phyloP scores from a whole-genome alignment of 2,113 vertebrate genomes.

The western clawed frog (Xenopus tropicalis) region DNA sequence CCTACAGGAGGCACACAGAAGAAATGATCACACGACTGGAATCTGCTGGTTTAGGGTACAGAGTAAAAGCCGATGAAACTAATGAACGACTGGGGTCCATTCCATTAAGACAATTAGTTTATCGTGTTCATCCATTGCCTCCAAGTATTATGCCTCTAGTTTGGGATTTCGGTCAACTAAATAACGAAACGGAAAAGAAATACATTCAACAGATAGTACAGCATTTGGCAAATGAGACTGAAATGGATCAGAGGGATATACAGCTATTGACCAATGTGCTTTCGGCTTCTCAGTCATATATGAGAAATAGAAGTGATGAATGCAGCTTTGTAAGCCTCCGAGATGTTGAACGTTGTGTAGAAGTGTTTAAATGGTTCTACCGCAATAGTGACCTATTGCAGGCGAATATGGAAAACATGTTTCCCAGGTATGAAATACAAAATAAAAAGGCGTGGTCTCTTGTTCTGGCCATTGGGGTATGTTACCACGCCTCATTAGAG shows the following conservation, averaged over 20 bases:
- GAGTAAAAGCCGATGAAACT: conserved; percentile 79
- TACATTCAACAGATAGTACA: conserved; percentile 90
- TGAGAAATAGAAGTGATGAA: conserved; percentile 75
- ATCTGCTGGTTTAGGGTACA: conserved; percentile 85
- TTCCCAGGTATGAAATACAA: conserved; percentile 9
- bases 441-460: conserved; percentile 78
- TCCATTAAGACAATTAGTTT: conserved; percentile 90
- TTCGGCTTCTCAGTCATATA: conserved; percentile 80
- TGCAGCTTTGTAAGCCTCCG: conserved; percentile 91
- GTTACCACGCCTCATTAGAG: conserved; percentile 89
- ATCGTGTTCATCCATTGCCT: conserved; percentile 89
- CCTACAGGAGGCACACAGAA: conserved; percentile 86
- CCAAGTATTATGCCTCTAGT: conserved; percentile 90
- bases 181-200: conserved; percentile 70
- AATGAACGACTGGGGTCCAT: conserved; percentile 86
- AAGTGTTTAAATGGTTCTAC: conserved; percentile 82
- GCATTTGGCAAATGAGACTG: conserved; percentile 58
- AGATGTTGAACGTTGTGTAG: conserved; percentile 93
- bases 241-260: accelerated
- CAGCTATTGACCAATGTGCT: conserved; percentile 67
- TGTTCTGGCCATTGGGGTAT: conserved; percentile 80
- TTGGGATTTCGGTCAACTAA: conserved; percentile 95
- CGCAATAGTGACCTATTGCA: conserved; percentile 63
- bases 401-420: conserved; percentile 54
- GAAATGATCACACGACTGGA: conserved; percentile 85